Conservation (phyloP, 2,888 invertebrate species). For the Drosophila niveifrons region DNA sequence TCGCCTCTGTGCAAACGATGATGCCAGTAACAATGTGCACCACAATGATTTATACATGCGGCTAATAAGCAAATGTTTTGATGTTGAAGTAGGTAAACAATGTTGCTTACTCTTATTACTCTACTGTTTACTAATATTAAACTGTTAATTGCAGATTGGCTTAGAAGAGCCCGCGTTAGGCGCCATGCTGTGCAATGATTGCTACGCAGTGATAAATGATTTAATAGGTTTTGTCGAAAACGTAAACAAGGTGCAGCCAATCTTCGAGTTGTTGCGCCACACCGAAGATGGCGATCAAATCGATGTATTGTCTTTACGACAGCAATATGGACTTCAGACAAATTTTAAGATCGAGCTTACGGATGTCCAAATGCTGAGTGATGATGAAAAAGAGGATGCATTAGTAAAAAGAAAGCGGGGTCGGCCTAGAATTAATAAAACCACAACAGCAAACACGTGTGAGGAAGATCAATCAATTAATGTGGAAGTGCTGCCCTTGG, state of each 20-base stretch:
- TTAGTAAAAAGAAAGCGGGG: slow-evolving; percentile 31
- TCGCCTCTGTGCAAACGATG: slow-evolving; percentile 60
- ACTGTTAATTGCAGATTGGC: slow-evolving; percentile 44
- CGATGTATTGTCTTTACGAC: slow-evolving; percentile 42
- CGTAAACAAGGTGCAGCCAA: slow-evolving; percentile 61
- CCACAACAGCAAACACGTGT: neutral
- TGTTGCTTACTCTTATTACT: neutral
- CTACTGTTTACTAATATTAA: neutral
- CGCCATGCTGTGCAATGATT: slow-evolving; percentile 55
- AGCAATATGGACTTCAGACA: slow-evolving; percentile 49
- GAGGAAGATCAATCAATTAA: slow-evolving; percentile 7
- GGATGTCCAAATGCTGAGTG: neutral
- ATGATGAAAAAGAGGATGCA: neutral
- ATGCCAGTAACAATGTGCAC: slow-evolving; percentile 28
- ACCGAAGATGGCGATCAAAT: slow-evolving; percentile 47
- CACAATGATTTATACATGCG: slow-evolving; percentile 41
- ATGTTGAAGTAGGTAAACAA: slow-evolving; percentile 52
- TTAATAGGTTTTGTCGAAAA: slow-evolving; percentile 45
- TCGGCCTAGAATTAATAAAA: slow-evolving; percentile 25
- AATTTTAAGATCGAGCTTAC: neutral
- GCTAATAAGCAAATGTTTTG: slow-evolving; percentile 66
- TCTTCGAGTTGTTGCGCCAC: slow-evolving; percentile 65
- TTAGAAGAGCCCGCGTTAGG: slow-evolving; percentile 60
- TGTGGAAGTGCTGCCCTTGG: neutral
- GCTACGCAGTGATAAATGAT: slow-evolving; percentile 35